Conservation (phyloP, 2,113 vertebrate species). For the Malurus melanocephalus region DNA sequence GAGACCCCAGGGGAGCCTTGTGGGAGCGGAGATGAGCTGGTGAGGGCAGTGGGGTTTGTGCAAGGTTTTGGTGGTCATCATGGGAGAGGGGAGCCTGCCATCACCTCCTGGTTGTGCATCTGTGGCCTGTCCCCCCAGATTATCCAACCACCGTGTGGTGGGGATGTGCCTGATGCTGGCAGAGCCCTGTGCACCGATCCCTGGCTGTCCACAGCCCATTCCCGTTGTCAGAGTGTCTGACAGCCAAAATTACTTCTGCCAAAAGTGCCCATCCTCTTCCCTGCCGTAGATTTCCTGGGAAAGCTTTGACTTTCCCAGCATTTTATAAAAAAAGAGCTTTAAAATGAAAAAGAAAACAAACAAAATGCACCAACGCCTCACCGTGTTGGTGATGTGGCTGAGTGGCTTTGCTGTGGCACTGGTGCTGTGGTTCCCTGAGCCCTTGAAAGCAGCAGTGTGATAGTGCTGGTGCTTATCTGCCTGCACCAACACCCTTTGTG, state of each 20-base stretch:
- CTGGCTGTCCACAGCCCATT: background rate
- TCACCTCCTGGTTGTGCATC: background rate
- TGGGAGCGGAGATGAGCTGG: background rate
- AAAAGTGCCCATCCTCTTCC: background rate
- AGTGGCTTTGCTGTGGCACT: accelerated
- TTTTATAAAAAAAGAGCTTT: background rate
- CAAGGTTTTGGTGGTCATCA: accelerated
- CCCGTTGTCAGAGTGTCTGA: accelerated
- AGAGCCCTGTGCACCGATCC: accelerated
- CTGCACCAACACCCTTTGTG: background rate
- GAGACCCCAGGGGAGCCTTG: background rate
- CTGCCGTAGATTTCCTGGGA: background rate
- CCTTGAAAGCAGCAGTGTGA: accelerated
- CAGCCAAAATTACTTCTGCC: background rate
- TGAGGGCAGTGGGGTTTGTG: background rate
- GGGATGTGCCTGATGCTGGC: background rate
- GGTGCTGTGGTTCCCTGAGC: background rate
- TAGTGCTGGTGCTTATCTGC: background rate
- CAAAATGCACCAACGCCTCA: accelerated
- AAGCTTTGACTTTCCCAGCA: background rate
- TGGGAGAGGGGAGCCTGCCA: background rate
- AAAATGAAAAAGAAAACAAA: background rate
- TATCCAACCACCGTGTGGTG: accelerated
- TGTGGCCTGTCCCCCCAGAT: accelerated
- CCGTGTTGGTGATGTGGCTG: accelerated